phyloP scores from a whole-genome alignment of 2,113 vertebrate genomes.

The Smithornis capensis region DNA sequence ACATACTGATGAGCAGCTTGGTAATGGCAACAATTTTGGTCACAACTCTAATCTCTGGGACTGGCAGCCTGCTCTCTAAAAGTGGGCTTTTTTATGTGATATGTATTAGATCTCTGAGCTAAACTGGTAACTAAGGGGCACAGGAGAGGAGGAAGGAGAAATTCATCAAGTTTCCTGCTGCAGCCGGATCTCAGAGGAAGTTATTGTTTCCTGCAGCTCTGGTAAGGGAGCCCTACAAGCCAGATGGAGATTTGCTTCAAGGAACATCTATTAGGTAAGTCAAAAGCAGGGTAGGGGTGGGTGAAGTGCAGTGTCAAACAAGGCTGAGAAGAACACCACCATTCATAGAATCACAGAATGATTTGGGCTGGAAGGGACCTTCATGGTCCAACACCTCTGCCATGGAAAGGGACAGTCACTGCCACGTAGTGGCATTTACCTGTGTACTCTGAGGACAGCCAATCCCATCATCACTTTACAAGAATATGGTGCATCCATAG shows the following conservation, averaged over 20 bases:
- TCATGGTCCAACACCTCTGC: not conserved
- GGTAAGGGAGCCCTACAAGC: not conserved
- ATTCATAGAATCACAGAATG: not conserved
- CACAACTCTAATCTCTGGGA: not conserved
- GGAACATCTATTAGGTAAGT: not conserved
- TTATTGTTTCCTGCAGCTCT: constrained; percentile 16
- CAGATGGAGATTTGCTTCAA: not conserved
- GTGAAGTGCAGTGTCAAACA: not conserved
- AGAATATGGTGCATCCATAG: not conserved
- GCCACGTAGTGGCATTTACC: accelerated
- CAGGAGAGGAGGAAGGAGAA: constrained; percentile 7
- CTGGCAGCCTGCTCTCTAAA: not conserved
- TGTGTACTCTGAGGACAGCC: accelerated
- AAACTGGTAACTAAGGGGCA: not conserved
- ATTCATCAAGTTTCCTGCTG: not conserved
- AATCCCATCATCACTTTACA: not conserved
- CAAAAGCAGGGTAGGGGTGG: not conserved
- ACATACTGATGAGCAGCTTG: not conserved
- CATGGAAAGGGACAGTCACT: not conserved
- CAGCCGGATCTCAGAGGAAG: constrained; percentile 33
- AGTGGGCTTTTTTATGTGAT: not conserved
- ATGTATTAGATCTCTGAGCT: not conserved
- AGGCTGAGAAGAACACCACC: not conserved
- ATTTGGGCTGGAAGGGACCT: not conserved
- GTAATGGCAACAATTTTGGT: not conserved